Evolutionary conservation across 2,797 vertebrate genomes (phyloP), one percentile per base, ranked within the genome.

Genomic region (Intellagama lesueurii): DNA sequence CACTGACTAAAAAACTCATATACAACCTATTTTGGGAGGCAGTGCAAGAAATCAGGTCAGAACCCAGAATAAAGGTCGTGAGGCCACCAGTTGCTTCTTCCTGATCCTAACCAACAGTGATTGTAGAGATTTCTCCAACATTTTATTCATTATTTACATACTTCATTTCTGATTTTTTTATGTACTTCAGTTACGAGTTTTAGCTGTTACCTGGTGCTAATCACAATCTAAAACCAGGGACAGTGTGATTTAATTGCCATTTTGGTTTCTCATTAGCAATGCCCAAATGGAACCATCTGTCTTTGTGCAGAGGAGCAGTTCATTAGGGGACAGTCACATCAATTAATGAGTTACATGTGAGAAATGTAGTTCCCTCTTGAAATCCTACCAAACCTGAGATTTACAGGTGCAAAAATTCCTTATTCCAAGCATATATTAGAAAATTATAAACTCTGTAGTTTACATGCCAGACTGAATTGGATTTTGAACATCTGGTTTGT

Each of bases 281-380:
- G 90, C 94, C 88, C 91, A 92, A 83, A 84, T 32, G 86, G 89
- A 86, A 93, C 79, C 90, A 92, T 90, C 79, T 85, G 35, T 86
- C 83, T 88, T 87, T 80, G 85, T 76, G 68, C 44, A 64, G 70
- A n/a, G 89, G 83, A 94, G 30, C 5, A 68, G 26, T n/a, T 76
- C 9, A 88, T 93, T 91, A 93, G 94, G 90, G 82, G 75, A 56
- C 80, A 93, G 76, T 93, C 94, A 79, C 69, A 76, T 14, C 87
- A 82, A 90, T 87, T 93, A 92, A 86, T 73, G 66, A 94, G 75
- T 86, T 93, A 90, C 85, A 7, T 77, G 86, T 70, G 81, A 91
- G 90, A 69, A 91, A 84, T 83, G 19, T 26, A 60, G 32, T 68
- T 87, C 89, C 88, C 72, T 87, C 30, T 49, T 44, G 26, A 22